Conservation (phyloP, 2,113 vertebrate genomes). For the Corvus moneduloides region DNA sequence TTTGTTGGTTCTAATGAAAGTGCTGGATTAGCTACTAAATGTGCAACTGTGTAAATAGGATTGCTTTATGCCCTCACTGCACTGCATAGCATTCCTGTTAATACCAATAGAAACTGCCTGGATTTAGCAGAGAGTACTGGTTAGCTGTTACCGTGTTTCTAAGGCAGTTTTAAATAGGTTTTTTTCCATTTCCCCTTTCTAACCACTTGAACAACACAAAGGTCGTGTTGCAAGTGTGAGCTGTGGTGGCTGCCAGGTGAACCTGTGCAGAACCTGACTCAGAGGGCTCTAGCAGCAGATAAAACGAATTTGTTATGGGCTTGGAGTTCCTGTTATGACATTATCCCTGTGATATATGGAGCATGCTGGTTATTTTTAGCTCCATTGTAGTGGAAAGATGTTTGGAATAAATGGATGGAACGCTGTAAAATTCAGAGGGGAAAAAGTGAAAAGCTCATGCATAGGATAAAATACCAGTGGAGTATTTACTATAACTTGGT, state of each 20-base stretch:
- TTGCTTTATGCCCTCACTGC: background rate
- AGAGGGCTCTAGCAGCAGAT: background rate
- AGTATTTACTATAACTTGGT: background rate
- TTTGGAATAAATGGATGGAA: background rate
- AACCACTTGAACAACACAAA: background rate
- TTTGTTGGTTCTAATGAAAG: background rate
- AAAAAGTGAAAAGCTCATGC: background rate
- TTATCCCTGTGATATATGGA: conserved; percentile 37
- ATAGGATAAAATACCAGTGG: background rate
- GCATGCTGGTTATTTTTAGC: conserved; percentile 15
- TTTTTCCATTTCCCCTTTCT: background rate
- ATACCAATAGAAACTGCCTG: background rate
- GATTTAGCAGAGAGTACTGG: background rate
- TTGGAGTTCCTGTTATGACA: conserved; percentile 57
- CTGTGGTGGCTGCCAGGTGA: background rate
- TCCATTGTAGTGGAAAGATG: conserved; percentile 18
- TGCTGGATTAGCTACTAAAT: background rate
- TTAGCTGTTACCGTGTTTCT: background rate
- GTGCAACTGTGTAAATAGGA: background rate
- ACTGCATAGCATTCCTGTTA: background rate
- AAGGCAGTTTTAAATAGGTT: background rate
- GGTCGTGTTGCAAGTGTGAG: background rate
- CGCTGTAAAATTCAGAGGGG: background rate
- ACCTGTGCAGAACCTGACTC: background rate
- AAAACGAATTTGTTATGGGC: background rate